phyloP scores from a whole-genome alignment of 2,797 vertebrate genomes.

The Valencia hispanica region DNA sequence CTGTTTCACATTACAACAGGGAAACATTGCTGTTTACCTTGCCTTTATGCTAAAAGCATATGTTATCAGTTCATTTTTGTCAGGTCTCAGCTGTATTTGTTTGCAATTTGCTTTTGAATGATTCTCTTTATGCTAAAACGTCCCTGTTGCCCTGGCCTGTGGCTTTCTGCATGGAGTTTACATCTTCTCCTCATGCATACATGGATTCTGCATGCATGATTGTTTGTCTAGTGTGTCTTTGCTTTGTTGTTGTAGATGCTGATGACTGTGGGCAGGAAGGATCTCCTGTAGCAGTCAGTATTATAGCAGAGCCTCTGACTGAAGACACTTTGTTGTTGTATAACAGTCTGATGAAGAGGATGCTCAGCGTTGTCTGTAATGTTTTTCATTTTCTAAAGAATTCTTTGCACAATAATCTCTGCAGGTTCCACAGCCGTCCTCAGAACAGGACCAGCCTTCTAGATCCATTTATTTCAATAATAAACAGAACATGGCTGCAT shows the following conservation, averaged over 20 bases:
- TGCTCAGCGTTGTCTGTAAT: not conserved
- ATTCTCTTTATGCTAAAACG: not conserved
- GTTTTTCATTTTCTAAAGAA: too few species aligned
- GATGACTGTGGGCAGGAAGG: not conserved
- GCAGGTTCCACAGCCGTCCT: too few species aligned
- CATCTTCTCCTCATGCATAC: not conserved
- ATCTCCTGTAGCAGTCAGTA: not conserved
- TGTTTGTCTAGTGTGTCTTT: not conserved
- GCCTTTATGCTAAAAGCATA: not conserved
- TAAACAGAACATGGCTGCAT: too few species aligned
- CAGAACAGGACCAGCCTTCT: too few species aligned
- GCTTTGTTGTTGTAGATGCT: not conserved
- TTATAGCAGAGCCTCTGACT: not conserved
- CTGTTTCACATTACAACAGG: not conserved
- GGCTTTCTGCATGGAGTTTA: not conserved
- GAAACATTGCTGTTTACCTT: not conserved
- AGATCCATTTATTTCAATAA: too few species aligned
- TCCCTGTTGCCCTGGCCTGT: not conserved
- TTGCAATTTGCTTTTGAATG: too few species aligned
- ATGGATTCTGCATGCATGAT: not conserved
- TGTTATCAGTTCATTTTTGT: not conserved
- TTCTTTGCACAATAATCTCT: too few species aligned
- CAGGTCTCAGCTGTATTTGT: not conserved
- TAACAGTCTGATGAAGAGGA: too few species aligned
- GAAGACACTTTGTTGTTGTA: not conserved